Evolutionary conservation across 1,140 invertebrate species (phyloP).

Genomic region (Cydia strobilella): DNA sequence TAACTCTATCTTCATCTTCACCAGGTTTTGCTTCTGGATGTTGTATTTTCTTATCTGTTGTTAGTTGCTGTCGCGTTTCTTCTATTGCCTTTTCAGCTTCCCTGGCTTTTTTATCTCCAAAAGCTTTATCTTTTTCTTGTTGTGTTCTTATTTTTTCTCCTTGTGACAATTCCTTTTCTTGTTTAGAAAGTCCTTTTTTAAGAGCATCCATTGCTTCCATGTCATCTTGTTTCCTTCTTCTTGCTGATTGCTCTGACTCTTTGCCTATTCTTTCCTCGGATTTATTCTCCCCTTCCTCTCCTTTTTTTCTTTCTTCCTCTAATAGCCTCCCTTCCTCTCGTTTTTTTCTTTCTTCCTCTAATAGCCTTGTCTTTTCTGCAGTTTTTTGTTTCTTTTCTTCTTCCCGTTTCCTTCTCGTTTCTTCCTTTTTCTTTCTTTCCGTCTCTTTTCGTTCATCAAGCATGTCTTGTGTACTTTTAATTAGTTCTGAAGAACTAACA

Average conservation of each 20-base stretch:
- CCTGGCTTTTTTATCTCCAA: background rate
- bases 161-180: background rate
- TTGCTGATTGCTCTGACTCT: background rate
- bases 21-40: constrained; percentile 30
- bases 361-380: background rate
- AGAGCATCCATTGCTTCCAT: background rate
- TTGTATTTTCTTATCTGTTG: background rate
- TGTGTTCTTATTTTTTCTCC: background rate
- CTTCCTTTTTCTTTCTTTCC: constrained; percentile 41
- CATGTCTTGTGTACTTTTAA: constrained; percentile 53
- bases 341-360: background rate
- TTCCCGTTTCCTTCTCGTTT: constrained; percentile 33
- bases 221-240: background rate
- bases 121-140: background rate
- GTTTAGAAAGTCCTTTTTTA: background rate
- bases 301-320: background rate
- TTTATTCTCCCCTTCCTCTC: background rate
- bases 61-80: background rate
- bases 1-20: background rate
- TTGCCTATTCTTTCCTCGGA: background rate
- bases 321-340: constrained; percentile 2
- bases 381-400: constrained; percentile 35
- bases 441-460: constrained; percentile 45
- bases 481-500: constrained; percentile 58
- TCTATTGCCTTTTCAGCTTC: background rate